Evolutionary conservation across 2,113 vertebrate genomes (phyloP).

Genomic region (Tamias sibiricus): DNA sequence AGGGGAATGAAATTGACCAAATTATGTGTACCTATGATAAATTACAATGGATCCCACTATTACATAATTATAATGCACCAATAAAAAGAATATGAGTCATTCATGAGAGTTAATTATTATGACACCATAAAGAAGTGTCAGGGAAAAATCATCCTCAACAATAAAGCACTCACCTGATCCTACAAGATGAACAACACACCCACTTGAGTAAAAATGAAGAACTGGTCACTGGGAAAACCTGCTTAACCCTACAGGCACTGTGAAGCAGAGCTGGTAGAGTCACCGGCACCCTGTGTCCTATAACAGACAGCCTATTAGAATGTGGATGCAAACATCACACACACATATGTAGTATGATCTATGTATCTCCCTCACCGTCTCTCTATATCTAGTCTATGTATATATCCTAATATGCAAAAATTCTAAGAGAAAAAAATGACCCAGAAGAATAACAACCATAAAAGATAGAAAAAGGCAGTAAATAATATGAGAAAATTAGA

Average conservation of each 20-base stretch:
- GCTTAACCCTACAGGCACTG: neutral
- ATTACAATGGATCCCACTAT: no score
- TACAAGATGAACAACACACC: neutral
- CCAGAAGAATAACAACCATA: neutral
- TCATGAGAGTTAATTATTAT: neutral
- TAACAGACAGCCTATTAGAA: neutral
- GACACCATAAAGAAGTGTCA: neutral
- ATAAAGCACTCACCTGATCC: neutral
- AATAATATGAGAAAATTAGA: neutral
- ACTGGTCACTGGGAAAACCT: neutral
- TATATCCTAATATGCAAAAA: neutral
- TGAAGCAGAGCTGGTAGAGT: no score
- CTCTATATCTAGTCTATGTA: no score
- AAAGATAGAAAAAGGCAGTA: neutral
- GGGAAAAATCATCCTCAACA: neutral
- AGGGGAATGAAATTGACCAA: no score
- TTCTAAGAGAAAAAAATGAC: neutral
- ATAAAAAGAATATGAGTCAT: neutral
- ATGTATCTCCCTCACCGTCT: no score
- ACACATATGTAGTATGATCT: no score
- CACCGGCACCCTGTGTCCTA: no score
- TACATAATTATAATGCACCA: no score
- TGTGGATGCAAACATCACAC: neutral
- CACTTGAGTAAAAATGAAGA: neutral
- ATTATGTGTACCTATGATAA: no score